These are phyloP conservation scores for Oscheius onirici DNA, from an alignment of 2,888 invertebrate genomes.

Conservation along the genomic window DNA sequence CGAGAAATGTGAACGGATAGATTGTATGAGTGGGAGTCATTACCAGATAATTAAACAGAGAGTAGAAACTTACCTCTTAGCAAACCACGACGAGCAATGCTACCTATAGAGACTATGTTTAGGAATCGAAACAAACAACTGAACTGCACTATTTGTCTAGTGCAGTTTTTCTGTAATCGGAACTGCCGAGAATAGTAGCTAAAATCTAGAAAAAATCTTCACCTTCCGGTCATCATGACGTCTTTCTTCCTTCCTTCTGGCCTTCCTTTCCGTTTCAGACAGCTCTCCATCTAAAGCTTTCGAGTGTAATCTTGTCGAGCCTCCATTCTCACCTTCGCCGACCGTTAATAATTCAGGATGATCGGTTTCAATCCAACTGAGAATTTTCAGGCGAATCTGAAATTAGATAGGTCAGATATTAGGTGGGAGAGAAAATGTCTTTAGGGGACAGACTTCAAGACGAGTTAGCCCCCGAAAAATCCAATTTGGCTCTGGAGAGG, in stretches of 20 bases:
- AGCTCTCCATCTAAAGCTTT: slow-evolving; percentile 54
- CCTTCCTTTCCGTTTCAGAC: slow-evolving; percentile 50
- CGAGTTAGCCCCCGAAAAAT: slow-evolving; percentile 6
- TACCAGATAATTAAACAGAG: slow-evolving; percentile 33
- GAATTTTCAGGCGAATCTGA: slow-evolving; percentile 54
- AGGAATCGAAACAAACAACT: slow-evolving; percentile 15
- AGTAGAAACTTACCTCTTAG: slow-evolving; percentile 29
- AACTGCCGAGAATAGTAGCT: not conserved
- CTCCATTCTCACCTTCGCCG: slow-evolving; percentile 42
- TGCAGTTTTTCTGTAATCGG: slow-evolving; percentile 6
- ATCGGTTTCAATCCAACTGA: slow-evolving; percentile 56
- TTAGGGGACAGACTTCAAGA: slow-evolving; percentile 10
- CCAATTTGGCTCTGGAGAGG: slow-evolving; percentile 5
- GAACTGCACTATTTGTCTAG: slow-evolving; percentile 2
- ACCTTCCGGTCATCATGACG: slow-evolving; percentile 5
- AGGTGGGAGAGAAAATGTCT: not conserved
- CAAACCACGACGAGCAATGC: slow-evolving; percentile 32
- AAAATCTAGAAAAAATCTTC: slow-evolving; percentile 10
- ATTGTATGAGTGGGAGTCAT: slow-evolving; percentile 29
- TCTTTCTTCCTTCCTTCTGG: slow-evolving; percentile 33
- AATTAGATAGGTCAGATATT: slow-evolving; percentile 2
- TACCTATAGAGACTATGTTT: slow-evolving; percentile 32
- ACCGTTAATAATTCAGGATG: slow-evolving; percentile 51
- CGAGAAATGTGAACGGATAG: slow-evolving; percentile 34
- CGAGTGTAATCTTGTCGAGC: not conserved